These are phyloP conservation scores for Gryon sp. DNA, from an alignment of 1,140 invertebrate species.

Conservation along the genomic window DNA sequence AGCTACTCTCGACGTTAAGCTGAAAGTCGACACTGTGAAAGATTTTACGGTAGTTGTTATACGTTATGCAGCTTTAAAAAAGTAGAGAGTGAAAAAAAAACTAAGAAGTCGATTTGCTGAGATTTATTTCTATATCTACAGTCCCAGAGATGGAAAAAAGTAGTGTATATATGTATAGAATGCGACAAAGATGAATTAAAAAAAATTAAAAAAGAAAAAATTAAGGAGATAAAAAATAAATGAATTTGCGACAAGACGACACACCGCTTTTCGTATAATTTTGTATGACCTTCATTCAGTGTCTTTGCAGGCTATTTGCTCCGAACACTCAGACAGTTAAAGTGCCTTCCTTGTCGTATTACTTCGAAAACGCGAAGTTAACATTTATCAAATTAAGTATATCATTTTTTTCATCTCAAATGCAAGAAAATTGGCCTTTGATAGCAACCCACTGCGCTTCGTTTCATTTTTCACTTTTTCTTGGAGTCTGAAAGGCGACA, in stretches of 20 bases:
- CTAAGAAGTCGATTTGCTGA: constrained; percentile 25
- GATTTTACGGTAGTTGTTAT: constrained; percentile 15
- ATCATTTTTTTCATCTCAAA: constrained; percentile 43
- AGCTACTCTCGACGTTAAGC: constrained; percentile 8
- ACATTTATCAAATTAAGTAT: constrained; percentile 55
- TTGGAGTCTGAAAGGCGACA: too few species aligned
- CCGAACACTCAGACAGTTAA: constrained; percentile 48
- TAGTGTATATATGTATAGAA: too few species aligned
- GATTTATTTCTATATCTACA: constrained; percentile 9
- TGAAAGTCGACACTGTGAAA: constrained; percentile 35
- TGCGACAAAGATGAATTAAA: too few species aligned
- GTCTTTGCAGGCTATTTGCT: constrained; percentile 45
- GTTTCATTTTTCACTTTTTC: constrained; percentile 20
- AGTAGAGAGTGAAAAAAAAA: too few species aligned
- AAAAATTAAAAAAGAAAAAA: too few species aligned
- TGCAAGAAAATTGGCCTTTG: constrained; percentile 24
- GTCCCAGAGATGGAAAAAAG: constrained; percentile 12
- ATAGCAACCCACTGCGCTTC: constrained; percentile 4
- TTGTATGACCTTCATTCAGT: constrained; percentile 35
- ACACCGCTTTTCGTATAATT: constrained; percentile 41
- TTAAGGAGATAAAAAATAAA: too few species aligned
- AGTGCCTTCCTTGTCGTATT: constrained; percentile 30
- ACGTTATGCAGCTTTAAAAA: neutral
- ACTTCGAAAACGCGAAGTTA: constrained; percentile 11
- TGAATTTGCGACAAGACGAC: constrained; percentile 42